phyloP scores from a whole-genome alignment of 1,140 invertebrate species.

The Popillia japonica region DNA sequence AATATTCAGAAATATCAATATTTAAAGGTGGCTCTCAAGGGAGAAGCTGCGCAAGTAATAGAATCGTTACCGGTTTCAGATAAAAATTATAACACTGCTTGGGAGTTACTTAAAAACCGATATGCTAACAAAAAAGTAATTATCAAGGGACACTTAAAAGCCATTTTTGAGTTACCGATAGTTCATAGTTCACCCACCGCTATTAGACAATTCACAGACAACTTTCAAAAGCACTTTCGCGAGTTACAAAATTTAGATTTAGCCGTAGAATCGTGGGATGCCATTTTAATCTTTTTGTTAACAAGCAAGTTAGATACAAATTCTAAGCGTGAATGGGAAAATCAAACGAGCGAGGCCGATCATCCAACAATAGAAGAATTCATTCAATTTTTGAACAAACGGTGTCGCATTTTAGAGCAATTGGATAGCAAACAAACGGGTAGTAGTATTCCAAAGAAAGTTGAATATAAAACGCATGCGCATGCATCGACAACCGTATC shows the following conservation, averaged over 20 bases:
- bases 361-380: slow-evolving; percentile 22
- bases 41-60: slow-evolving; percentile 38
- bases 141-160: not conserved
- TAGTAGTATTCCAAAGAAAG: not conserved
- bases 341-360: not conserved
- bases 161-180: slow-evolving; percentile 1
- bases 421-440: not conserved
- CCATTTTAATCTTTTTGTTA: not conserved
- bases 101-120: slow-evolving; percentile 33
- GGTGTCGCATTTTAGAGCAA: slow-evolving; percentile 24
- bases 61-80: not conserved
- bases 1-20: slow-evolving; percentile 44
- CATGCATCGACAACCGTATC: not conserved
- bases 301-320: not conserved
- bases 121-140: slow-evolving; percentile 34
- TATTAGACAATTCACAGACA: slow-evolving; percentile 13
- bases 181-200: not conserved
- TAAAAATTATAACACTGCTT: slow-evolving; percentile 18
- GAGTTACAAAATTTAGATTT: not conserved
- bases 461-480: not conserved
- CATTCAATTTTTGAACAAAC: slow-evolving; percentile 8
- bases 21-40: slow-evolving; percentile 38
- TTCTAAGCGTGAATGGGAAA: slow-evolving; percentile 25
- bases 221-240: not conserved
- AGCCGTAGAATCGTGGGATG: not conserved